Conservation (phyloP, 2,888 invertebrate genomes). For the Eilema griseolum region DNA sequence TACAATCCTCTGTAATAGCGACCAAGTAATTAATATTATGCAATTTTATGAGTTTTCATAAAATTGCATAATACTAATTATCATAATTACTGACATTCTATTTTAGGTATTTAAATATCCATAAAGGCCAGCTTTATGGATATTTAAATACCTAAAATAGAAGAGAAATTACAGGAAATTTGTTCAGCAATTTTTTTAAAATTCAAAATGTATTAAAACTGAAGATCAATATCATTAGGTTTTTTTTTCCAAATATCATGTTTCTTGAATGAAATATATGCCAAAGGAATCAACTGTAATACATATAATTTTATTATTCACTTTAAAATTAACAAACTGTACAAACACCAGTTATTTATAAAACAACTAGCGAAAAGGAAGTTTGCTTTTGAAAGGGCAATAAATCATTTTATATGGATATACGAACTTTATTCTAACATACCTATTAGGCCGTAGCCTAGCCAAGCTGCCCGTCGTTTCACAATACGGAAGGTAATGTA, state of each 20-base stretch:
- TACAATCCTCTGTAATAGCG: too few relatives aligned
- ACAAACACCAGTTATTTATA: background rate
- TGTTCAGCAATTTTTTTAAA: background rate
- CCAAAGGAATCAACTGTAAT: too few relatives aligned
- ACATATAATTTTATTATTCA: background rate
- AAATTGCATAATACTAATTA: background rate
- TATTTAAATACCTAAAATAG: background rate
- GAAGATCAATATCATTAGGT: background rate
- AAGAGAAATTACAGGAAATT: background rate
- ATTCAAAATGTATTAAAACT: background rate
- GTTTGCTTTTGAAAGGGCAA: background rate
- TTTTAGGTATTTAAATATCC: too few relatives aligned
- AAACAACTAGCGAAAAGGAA: background rate
- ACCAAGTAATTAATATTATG: too few relatives aligned
- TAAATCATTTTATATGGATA: background rate
- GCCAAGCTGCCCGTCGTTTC: background rate
- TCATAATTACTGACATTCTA: background rate
- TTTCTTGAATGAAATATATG: background rate
- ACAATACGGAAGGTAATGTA: background rate
- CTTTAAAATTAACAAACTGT: background rate
- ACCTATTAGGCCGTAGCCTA: background rate
- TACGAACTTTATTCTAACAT: background rate
- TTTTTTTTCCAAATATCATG: background rate
- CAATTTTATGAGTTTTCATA: too few relatives aligned
- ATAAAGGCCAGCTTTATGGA: background rate